Evolutionary conservation across 2,888 invertebrate genomes (phyloP).

Genomic region (Protodeltote pygarga): DNA sequence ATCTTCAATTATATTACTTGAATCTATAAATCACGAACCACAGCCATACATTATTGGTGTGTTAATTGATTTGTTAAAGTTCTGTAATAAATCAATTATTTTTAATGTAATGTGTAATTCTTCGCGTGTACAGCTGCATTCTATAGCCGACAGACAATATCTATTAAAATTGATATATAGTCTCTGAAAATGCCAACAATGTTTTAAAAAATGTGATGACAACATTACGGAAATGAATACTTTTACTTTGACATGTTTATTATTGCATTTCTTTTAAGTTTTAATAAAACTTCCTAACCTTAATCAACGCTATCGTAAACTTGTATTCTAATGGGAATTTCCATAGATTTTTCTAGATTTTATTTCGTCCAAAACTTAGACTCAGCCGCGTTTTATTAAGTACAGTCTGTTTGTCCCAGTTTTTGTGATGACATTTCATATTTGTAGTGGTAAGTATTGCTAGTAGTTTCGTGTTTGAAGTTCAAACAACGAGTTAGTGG

Average conservation of each 20-base stretch:
- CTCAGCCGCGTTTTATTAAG: constrained; percentile 34
- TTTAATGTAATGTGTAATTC: constrained; percentile 13
- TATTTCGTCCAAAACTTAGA: constrained; percentile 32
- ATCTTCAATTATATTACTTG: constrained; percentile 5
- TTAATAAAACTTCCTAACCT: constrained; percentile 8
- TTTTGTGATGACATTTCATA: constrained; percentile 59
- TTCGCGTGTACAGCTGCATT: constrained; percentile 3
- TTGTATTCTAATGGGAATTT: constrained; percentile 29
- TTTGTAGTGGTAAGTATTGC: constrained; percentile 48
- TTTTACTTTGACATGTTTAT: constrained; percentile 1
- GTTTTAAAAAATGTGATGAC: background rate
- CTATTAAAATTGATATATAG: constrained; percentile 13
- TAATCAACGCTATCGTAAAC: constrained; percentile 16
- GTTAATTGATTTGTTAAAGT: constrained; percentile 22
- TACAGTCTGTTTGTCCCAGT: constrained; percentile 50
- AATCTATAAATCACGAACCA: constrained; percentile 15
- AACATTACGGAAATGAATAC: background rate
- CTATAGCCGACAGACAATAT: background rate
- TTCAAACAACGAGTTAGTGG: constrained; percentile 75
- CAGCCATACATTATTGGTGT: constrained; percentile 8
- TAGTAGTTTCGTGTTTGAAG: constrained; percentile 50
- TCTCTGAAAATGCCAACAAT: background rate
- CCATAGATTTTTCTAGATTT: constrained; percentile 25
- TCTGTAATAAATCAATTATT: constrained; percentile 26
- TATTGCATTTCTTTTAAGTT: background rate